These are phyloP conservation scores for Alosa sapidissima DNA, from an alignment of 2,797 vertebrate genomes.

Conservation along the genomic window DNA sequence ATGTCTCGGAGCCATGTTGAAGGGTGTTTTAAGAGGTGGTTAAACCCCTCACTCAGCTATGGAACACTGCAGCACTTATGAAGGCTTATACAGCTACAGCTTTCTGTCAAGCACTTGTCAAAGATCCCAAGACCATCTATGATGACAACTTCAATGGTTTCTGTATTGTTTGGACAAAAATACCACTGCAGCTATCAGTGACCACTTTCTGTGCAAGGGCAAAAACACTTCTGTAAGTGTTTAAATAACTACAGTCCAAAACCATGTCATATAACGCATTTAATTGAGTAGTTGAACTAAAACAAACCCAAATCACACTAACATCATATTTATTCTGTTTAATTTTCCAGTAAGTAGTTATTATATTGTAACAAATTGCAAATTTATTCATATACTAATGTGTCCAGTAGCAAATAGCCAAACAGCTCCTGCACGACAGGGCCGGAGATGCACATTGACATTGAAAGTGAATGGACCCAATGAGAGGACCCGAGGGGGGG, in stretches of 20 bases:
- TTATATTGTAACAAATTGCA: neutral
- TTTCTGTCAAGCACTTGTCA: neutral
- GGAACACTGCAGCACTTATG: neutral
- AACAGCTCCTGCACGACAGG: neutral
- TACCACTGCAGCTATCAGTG: neutral
- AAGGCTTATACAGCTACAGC: neutral
- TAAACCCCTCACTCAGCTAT: neutral
- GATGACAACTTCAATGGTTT: neutral
- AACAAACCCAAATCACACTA: neutral
- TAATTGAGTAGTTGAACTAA: neutral
- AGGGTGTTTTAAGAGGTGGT: neutral
- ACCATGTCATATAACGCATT: neutral
- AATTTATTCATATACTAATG: neutral
- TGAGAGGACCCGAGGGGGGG: constrained; percentile 45
- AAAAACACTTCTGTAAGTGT: neutral
- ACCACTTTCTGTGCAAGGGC: neutral
- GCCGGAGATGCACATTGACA: constrained; percentile 1
- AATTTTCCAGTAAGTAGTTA: neutral
- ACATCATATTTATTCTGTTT: no score
- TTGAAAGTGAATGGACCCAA: constrained; percentile 50
- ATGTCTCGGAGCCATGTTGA: neutral
- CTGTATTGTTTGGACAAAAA: neutral
- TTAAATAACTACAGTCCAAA: neutral
- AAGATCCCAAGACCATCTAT: neutral
- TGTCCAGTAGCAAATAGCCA: neutral